These are phyloP conservation scores for Lucifuga dentata DNA, from an alignment of 2,113 vertebrate species.

Conservation along the genomic window DNA sequence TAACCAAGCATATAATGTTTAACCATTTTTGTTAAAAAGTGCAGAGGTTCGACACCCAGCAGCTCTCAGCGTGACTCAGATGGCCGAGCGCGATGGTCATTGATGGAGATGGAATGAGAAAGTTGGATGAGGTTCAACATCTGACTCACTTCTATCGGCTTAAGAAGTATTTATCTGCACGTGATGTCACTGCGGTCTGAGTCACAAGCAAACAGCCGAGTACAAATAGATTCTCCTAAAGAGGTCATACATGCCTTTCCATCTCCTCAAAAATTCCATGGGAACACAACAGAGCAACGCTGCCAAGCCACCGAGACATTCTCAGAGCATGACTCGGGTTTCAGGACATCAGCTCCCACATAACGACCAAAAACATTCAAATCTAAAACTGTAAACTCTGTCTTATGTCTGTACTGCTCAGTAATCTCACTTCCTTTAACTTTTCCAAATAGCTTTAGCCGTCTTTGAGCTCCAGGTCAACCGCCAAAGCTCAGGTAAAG, in stretches of 20 bases:
- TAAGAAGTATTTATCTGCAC: constrained; percentile 5
- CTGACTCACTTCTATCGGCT: background rate
- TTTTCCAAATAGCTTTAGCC: too few species aligned
- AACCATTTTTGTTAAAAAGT: too few species aligned
- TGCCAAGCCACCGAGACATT: constrained; percentile 14
- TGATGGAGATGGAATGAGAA: background rate
- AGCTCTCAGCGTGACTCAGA: too few species aligned
- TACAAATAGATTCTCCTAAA: background rate
- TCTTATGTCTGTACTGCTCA: too few species aligned
- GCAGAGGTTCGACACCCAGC: too few species aligned
- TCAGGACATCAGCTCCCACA: constrained; percentile 18
- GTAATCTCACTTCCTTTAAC: too few species aligned
- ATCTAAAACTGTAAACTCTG: background rate
- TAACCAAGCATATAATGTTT: too few species aligned
- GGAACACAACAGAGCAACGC: constrained; percentile 7
- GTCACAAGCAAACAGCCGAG: background rate
- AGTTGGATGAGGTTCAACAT: background rate
- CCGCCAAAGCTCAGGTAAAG: too few species aligned
- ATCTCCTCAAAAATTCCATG: background rate
- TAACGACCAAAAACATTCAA: background rate
- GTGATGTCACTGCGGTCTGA: background rate
- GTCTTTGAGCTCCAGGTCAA: too few species aligned
- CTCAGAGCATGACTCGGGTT: constrained; percentile 29
- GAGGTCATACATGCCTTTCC: background rate
- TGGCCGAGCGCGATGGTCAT: too few species aligned